A percentile compares a stretch with the other conserved stretches of the same genome.
These are phyloP conservation scores for Tineola bisselliella DNA, from an alignment of 2,888 invertebrate species.

Conservation along the genomic window DNA sequence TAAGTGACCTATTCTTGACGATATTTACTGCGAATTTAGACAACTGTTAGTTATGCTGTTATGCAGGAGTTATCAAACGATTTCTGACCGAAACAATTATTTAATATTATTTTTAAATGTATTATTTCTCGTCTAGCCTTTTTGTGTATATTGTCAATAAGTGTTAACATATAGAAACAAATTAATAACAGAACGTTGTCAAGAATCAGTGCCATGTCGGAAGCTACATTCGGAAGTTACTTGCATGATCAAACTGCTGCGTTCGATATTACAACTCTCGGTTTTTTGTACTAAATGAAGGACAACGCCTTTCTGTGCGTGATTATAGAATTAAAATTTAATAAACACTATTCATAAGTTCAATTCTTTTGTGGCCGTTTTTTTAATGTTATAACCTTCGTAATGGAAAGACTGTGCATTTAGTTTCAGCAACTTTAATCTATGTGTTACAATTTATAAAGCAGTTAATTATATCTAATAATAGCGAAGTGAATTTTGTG, in stretches of 20 bases:
- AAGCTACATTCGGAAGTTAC: conserved; percentile 9
- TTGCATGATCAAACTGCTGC: not conserved
- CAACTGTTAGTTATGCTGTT: not conserved
- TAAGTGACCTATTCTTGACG: not conserved
- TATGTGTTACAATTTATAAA: too few species aligned
- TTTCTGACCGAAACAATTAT: too few species aligned
- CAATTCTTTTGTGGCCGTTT: not conserved
- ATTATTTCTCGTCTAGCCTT: too few species aligned
- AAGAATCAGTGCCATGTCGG: conserved; percentile 1
- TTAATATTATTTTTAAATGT: too few species aligned
- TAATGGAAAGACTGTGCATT: not conserved
- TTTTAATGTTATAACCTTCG: not conserved
- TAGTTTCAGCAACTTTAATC: not conserved
- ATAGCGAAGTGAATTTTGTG: too few species aligned
- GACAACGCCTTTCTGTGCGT: conserved; percentile 9
- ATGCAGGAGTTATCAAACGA: too few species aligned
- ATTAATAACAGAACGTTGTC: not conserved
- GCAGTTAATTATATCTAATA: too few species aligned
- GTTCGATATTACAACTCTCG: not conserved
- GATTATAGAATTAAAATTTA: conserved; percentile 8
- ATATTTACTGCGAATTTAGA: not conserved
- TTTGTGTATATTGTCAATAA: too few species aligned
- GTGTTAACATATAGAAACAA: too few species aligned
- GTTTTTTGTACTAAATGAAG: conserved; percentile 5
- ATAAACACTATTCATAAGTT: conserved; percentile 4